A percentile compares a stretch with the other conserved stretches of the same genome.
phyloP scores from a whole-genome alignment of 2,888 invertebrate species.

The Azorinus chamasolen region DNA sequence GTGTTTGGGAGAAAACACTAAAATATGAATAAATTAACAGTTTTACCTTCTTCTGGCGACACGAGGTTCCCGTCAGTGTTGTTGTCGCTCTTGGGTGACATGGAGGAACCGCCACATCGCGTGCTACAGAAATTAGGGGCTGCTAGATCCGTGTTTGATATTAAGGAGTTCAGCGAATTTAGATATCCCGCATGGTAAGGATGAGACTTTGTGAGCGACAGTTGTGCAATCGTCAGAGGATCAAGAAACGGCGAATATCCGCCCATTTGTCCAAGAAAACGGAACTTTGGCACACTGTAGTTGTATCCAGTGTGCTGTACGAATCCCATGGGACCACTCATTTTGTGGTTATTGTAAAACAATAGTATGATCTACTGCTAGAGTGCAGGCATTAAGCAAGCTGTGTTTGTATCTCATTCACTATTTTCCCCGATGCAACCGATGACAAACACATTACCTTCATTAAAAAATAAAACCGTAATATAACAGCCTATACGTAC shows the following conservation, averaged over 20 bases:
- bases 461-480: too few relatives aligned
- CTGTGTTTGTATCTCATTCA: too few relatives aligned
- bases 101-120: conserved; percentile 6
- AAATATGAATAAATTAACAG: too few relatives aligned
- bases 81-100: conserved; percentile 53
- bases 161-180: conserved; percentile 40
- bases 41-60: conserved; percentile 50
- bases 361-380: too few relatives aligned
- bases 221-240: conserved; percentile 49
- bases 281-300: conserved; percentile 47
- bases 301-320: conserved; percentile 52
- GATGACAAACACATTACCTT: too few relatives aligned
- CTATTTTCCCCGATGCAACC: too few relatives aligned
- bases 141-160: conserved; percentile 30
- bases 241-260: conserved; percentile 62
- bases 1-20: too few relatives aligned
- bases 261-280: conserved; percentile 53
- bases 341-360: not conserved
- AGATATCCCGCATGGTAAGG: conserved; percentile 50
- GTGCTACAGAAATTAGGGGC: too few relatives aligned
- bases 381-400: too few relatives aligned
- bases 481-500: too few relatives aligned
- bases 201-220: conserved; percentile 44
- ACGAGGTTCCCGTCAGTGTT: conserved; percentile 31
- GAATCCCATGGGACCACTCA: conserved; percentile 52